Evolutionary conservation across 2,888 invertebrate species (phyloP).

Genomic region (Furcula furcula): DNA sequence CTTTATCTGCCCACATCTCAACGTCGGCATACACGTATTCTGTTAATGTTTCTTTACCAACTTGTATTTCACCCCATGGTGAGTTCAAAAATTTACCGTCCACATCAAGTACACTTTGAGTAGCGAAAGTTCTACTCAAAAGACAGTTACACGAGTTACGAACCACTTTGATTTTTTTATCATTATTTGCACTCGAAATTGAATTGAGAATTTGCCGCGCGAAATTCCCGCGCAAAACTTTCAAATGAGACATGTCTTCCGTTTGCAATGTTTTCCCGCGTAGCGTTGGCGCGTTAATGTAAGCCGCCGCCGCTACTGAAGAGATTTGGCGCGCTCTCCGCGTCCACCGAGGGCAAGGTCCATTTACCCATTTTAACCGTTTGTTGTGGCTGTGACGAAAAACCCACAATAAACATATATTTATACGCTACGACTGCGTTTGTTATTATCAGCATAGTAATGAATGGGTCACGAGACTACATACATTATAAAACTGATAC

Average conservation of each 20-base stretch:
- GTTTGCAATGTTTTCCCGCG: slow-evolving; percentile 51
- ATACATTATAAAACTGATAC: background rate
- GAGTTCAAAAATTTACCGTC: slow-evolving; percentile 59
- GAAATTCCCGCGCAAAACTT: slow-evolving; percentile 70
- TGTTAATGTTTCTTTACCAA: slow-evolving; percentile 81
- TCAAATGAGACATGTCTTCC: slow-evolving; percentile 66
- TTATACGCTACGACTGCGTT: slow-evolving; percentile 24
- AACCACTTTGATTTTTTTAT: slow-evolving; percentile 38
- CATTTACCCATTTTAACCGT: slow-evolving; percentile 49
- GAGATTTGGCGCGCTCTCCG: slow-evolving; percentile 61
- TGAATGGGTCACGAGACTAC: slow-evolving; percentile 31
- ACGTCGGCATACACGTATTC: slow-evolving; percentile 82
- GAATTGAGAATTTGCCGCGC: slow-evolving; percentile 61
- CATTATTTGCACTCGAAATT: slow-evolving; percentile 39
- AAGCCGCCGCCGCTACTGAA: slow-evolving; percentile 29
- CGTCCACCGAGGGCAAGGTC: slow-evolving; percentile 62
- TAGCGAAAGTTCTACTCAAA: slow-evolving; percentile 51
- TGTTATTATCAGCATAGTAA: slow-evolving; percentile 32
- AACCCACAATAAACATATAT: slow-evolving; percentile 38
- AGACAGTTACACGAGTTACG: slow-evolving; percentile 27
- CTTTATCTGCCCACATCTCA: slow-evolving; percentile 80
- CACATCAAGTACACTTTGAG: slow-evolving; percentile 53
- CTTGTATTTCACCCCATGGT: slow-evolving; percentile 74
- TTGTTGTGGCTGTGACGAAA: slow-evolving; percentile 40
- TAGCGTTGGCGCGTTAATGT: slow-evolving; percentile 53